Percentiles rank a stretch among this genome's conserved stretches.
Conservation (phyloP, 2,797 vertebrate genomes). For the Acomys russatus region DNA sequence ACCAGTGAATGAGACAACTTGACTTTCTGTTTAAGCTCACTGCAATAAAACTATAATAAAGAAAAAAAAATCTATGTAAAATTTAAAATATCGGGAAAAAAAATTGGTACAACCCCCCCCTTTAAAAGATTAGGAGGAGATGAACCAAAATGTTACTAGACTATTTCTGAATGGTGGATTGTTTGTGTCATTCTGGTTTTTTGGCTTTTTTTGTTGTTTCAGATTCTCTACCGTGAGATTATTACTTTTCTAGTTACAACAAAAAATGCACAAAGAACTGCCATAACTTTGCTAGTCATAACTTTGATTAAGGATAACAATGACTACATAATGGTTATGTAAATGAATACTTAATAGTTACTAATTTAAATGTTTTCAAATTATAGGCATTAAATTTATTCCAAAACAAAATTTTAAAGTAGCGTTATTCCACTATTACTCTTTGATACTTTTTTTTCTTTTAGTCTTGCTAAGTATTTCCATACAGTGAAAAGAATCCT, state of each 20-base stretch:
- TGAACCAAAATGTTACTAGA: conserved; percentile 55
- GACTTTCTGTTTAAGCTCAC: conserved; percentile 32
- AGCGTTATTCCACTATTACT: conserved; percentile 30
- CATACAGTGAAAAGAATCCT: background rate
- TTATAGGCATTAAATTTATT: conserved; percentile 50
- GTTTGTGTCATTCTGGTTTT: background rate
- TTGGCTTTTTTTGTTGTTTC: background rate
- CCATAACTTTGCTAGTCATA: conserved; percentile 30
- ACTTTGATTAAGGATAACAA: conserved; percentile 12
- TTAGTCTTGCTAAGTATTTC: conserved; percentile 2
- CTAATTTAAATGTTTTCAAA: conserved; percentile 52
- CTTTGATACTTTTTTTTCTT: background rate
- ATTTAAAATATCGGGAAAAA: conserved; percentile 44
- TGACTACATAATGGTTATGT: background rate
- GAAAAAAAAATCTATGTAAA: conserved; percentile 32
- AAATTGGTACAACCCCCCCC: conserved; percentile 33
- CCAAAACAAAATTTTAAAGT: background rate
- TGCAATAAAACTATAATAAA: conserved; percentile 42
- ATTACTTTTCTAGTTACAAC: conserved; percentile 52
- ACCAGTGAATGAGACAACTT: conserved; percentile 35
- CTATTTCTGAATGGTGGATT: conserved; percentile 11
- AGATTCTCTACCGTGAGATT: background rate
- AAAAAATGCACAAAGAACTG: conserved; percentile 30
- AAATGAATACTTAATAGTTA: background rate
- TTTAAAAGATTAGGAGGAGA: conserved; percentile 42